Evolutionary conservation across 2,113 vertebrate species (phyloP).

Genomic region (Scartelaos histophorus): DNA sequence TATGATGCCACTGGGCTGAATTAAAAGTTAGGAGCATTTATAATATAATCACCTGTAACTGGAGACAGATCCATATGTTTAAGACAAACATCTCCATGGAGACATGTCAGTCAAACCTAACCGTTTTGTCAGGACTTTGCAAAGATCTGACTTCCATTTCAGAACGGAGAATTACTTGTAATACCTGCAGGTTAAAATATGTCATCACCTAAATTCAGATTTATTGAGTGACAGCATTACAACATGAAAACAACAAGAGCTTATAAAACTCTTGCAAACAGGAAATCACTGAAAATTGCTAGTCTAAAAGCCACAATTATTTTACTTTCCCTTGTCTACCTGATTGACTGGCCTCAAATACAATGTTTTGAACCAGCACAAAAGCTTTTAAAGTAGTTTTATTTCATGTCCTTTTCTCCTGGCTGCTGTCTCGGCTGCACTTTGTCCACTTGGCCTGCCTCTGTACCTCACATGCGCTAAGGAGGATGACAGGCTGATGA

Average conservation of each 20-base stretch:
- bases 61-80: no score
- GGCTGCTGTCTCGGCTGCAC: slow-evolving; percentile 27
- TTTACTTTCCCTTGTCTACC: not conserved
- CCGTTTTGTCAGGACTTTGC: no score
- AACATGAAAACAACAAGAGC: not conserved
- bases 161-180: not conserved
- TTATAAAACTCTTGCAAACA: not conserved
- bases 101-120: no score
- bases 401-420: slow-evolving; percentile 33
- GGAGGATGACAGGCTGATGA: slow-evolving; percentile 41
- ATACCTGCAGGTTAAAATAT: not conserved
- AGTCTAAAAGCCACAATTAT: slow-evolving; percentile 21
- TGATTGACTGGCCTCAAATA: slow-evolving; percentile 16
- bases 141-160: not conserved
- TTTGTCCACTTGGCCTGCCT: slow-evolving; percentile 34
- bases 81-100: no score
- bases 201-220: slow-evolving; percentile 1
- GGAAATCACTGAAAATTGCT: slow-evolving; percentile 2
- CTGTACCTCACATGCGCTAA: slow-evolving; percentile 26
- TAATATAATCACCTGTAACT: no score
- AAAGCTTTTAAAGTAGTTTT: slow-evolving; percentile 29
- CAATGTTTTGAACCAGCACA: slow-evolving; percentile 13
- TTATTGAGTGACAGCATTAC: slow-evolving; percentile 1
- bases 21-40: no score
- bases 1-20: no score